These are phyloP conservation scores for Microhierax caerulescens DNA, from an alignment of 2,797 vertebrate species.

Conservation along the genomic window DNA sequence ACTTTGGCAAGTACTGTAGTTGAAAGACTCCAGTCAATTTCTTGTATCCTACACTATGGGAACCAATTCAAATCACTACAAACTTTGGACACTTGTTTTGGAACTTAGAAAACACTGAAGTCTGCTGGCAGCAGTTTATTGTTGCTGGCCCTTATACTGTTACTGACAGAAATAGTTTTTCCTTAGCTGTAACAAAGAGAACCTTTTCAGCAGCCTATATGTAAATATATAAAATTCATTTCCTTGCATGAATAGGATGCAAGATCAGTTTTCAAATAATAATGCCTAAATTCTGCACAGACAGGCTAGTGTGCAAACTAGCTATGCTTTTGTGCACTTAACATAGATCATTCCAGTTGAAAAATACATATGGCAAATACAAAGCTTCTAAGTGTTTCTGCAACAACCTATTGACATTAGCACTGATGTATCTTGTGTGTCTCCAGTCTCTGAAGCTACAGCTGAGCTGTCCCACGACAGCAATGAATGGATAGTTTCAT, in stretches of 20 bases:
- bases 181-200: neutral
- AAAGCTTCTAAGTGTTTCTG: neutral
- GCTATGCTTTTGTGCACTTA: neutral
- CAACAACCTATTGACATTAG: neutral
- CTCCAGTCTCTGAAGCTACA: neutral
- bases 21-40: neutral
- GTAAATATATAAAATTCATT: neutral
- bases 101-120: neutral
- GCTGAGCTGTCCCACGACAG: neutral
- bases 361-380: neutral
- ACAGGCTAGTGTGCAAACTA: neutral
- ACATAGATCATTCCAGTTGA: neutral
- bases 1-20: neutral
- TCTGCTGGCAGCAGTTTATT: neutral
- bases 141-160: neutral
- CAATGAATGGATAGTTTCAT: neutral
- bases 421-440: no score
- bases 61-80: neutral
- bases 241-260: neutral
- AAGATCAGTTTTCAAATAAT: neutral
- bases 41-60: neutral
- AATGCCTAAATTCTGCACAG: neutral
- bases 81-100: neutral
- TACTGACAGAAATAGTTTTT: neutral
- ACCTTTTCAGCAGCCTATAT: neutral